Evolutionary conservation across 1,140 invertebrate species (phyloP), one percentile per base, ranked within the genome.

Genomic region (Eupristina koningsbergeri): DNA sequence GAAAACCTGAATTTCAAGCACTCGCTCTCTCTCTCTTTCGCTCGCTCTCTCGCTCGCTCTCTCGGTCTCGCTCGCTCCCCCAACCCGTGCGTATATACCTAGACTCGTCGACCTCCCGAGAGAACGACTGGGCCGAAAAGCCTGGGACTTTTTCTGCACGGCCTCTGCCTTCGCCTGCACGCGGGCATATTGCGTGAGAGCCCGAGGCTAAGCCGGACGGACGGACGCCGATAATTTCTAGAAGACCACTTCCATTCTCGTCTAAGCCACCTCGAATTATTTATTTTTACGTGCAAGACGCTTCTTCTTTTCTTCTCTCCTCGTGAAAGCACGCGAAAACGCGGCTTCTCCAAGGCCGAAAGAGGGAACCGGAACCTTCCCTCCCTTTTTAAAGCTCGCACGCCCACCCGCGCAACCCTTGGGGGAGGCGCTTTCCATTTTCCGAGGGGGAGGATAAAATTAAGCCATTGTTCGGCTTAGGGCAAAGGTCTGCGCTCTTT

Each of bases 1-100:
- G 85, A 88, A 89, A 89, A 90, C 89, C 89, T 89, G 89, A 90
- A 89, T 89, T 90, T 89, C 89, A 89, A 89, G 87, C 87, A 83
- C 61, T n/a, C 50, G 36, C 45, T 29, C n/a, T n/a, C n/a, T n/a
- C n/a, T n/a, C n/a, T n/a, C 39, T 17, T 6, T 78, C 31, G n/a
- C 1, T 50, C 74, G 75, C 78, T 11, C 31, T 47, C 39, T 85
- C 80, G 47, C 80, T 34, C 67, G 5, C 41, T 45, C 41, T 45
- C 41, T 11, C 41, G 5, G 41, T 11, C 6, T 11, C 6, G 6
- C 41, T 7, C 41, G 11, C 6, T 7, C 22, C 78, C 7, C 19
- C 17, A 29, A 3, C 26, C 36, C 41, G 41, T 29, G 45, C 58
- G 41, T 39, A 31, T 31, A 50, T 50, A 58, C 58, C 31, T 67